These are phyloP conservation scores for Tanypteryx hageni DNA, from an alignment of 2,888 invertebrate genomes.

Conservation along the genomic window DNA sequence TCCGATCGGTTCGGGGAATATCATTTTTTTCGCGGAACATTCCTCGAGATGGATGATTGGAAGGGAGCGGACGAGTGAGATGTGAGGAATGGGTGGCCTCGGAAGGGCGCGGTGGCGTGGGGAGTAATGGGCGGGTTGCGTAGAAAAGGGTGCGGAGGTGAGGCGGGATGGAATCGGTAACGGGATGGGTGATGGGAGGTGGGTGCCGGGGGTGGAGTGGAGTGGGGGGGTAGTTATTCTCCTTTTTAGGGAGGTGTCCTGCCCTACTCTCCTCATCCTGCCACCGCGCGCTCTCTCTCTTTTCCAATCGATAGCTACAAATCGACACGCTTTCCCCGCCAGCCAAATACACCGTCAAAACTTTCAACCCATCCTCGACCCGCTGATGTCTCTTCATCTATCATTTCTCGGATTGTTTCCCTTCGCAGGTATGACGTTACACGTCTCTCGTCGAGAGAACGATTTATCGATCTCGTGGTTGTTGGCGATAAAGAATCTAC, in stretches of 20 bases:
- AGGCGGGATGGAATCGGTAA: too few species aligned
- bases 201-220: neutral
- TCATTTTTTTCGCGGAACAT: too few species aligned
- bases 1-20: too few species aligned
- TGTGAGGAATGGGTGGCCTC: too few species aligned
- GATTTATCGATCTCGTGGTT: neutral
- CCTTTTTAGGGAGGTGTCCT: neutral
- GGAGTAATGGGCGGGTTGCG: too few species aligned
- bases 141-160: too few species aligned
- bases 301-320: conserved; percentile 17
- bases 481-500: neutral
- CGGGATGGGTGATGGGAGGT: neutral
- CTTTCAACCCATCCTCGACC: neutral
- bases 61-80: too few species aligned
- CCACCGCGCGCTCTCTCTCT: conserved; percentile 11
- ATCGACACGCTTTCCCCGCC: conserved; percentile 9
- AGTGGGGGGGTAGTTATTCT: neutral
- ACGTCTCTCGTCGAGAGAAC: neutral
- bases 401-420: conserved; percentile 15
- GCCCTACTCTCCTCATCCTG: conserved; percentile 4
- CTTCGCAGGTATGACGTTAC: neutral
- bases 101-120: too few species aligned
- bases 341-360: neutral
- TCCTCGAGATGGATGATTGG: too few species aligned
- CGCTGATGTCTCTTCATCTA: neutral